Evolutionary conservation across 1,140 invertebrate genomes (phyloP).

Genomic region (Lucilia sericata): DNA sequence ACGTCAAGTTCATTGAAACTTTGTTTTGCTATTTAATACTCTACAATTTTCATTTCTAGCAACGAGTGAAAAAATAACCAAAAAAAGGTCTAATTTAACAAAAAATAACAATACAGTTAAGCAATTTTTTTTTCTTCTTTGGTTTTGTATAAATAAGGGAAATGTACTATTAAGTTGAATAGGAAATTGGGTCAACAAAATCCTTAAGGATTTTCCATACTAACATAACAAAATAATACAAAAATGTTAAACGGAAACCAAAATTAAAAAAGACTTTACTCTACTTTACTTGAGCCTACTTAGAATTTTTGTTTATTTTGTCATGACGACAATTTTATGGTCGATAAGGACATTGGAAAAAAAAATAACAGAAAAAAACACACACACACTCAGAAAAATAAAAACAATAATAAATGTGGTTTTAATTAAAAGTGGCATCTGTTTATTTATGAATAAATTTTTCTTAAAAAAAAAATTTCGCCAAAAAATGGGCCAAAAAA

Average conservation of each 20-base stretch:
- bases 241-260: neutral
- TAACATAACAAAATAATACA: neutral
- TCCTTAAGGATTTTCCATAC: neutral
- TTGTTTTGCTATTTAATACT: constrained; percentile 5
- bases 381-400: too few relatives aligned
- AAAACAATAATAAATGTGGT: neutral
- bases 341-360: too few relatives aligned
- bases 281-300: neutral
- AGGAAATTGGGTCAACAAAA: constrained; percentile 22
- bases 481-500: neutral
- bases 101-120: too few relatives aligned
- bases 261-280: constrained; percentile 13
- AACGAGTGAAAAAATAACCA: too few relatives aligned
- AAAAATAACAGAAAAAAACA: too few relatives aligned
- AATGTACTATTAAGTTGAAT: constrained; percentile 18
- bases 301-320: neutral
- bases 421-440: constrained; percentile 12
- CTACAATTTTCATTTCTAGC: too few relatives aligned
- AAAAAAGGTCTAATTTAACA: too few relatives aligned
- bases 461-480: too few relatives aligned
- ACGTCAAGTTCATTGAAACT: constrained; percentile 48
- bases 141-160: constrained; percentile 1
- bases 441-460: neutral
- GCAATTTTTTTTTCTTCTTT: too few relatives aligned
- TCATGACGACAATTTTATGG: constrained; percentile 12